phyloP scores from a whole-genome alignment of 2,797 vertebrate species.

The Cyclura pinguis region DNA sequence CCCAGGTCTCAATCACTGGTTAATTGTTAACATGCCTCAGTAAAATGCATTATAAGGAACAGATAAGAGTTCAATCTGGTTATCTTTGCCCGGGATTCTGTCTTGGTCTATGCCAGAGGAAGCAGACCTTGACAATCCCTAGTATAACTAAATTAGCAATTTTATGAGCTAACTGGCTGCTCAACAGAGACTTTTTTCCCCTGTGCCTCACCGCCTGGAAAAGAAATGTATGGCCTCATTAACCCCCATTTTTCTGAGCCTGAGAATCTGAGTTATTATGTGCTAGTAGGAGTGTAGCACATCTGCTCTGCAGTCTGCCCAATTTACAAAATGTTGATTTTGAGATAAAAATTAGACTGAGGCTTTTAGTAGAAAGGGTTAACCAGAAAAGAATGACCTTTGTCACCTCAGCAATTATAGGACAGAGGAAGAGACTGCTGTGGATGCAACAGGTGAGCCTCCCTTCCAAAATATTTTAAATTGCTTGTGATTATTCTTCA shows the following conservation, averaged over 20 bases:
- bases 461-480: background rate
- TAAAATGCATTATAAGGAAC: slow-evolving; percentile 20
- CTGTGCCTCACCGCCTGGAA: background rate
- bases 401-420: background rate
- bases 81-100: slow-evolving; percentile 67
- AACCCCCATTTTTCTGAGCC: background rate
- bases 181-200: slow-evolving; percentile 16
- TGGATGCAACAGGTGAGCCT: background rate
- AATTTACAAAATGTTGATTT: slow-evolving; percentile 10
- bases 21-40: slow-evolving; percentile 24
- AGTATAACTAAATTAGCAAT: slow-evolving; percentile 61
- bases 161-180: slow-evolving; percentile 57
- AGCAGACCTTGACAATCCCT: slow-evolving; percentile 52
- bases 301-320: background rate
- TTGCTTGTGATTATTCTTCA: background rate
- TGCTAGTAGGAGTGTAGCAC: background rate
- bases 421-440: background rate
- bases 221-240: slow-evolving; percentile 21
- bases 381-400: background rate
- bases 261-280: background rate
- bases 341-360: background rate
- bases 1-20: slow-evolving; percentile 23
- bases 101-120: slow-evolving; percentile 51
- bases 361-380: background rate
- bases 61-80: slow-evolving; percentile 38